Evolutionary conservation across 2,113 vertebrate species (phyloP).

Genomic region (Rhinolophus ferrumequinum): DNA sequence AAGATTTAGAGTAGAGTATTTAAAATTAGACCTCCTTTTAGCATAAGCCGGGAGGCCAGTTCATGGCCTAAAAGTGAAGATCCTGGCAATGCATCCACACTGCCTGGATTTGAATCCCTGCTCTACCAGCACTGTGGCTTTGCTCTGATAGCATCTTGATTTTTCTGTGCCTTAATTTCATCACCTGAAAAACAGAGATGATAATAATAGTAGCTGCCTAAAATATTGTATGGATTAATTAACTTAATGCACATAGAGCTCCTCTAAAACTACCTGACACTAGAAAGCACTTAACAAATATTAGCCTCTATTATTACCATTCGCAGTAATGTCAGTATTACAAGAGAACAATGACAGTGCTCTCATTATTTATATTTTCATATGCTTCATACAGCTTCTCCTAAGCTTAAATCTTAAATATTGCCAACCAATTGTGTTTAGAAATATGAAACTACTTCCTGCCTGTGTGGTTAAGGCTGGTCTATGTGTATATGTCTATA

Average conservation of each 20-base stretch:
- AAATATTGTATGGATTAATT: neutral
- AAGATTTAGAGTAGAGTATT: neutral
- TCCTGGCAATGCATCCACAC: too few relatives aligned
- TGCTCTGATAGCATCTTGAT: neutral
- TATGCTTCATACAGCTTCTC: neutral
- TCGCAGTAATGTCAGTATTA: neutral
- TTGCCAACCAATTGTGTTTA: neutral
- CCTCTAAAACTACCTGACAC: neutral
- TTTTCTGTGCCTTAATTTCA: constrained; percentile 19
- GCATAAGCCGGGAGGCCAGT: neutral
- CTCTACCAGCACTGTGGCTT: neutral
- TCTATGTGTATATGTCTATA: neutral
- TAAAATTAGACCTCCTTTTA: neutral
- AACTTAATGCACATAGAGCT: neutral
- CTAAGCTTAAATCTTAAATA: constrained; percentile 3
- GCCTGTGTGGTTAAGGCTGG: neutral
- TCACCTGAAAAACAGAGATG: neutral
- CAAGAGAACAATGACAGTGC: too few relatives aligned
- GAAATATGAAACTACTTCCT: neutral
- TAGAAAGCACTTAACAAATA: neutral
- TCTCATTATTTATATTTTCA: neutral
- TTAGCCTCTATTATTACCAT: neutral
- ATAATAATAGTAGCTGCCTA: neutral
- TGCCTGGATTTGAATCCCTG: neutral
- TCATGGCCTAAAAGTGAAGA: neutral